These are phyloP conservation scores for Oegoconia quadripuncta DNA, from an alignment of 2,888 invertebrate species.

Conservation along the genomic window DNA sequence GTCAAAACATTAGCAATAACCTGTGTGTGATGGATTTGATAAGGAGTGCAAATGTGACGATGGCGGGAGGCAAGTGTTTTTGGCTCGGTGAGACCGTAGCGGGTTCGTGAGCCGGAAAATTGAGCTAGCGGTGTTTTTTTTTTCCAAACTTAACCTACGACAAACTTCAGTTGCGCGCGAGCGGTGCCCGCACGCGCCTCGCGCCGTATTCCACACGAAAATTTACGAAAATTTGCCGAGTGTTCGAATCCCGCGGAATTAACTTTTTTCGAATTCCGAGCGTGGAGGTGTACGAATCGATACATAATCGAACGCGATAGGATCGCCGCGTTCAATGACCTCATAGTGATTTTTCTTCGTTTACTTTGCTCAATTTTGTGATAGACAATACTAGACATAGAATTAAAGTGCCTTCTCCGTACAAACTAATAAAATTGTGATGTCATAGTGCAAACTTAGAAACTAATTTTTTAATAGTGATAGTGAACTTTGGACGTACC, in stretches of 20 bases:
- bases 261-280: conserved; percentile 29
- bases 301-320: conserved; percentile 47
- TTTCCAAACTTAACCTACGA: conserved; percentile 74
- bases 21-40: conserved; percentile 4
- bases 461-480: conserved; percentile 49
- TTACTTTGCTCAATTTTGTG: conserved; percentile 73
- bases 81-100: conserved; percentile 50
- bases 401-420: conserved; percentile 61
- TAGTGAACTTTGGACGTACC: conserved; percentile 44
- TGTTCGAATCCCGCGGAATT: conserved; percentile 51
- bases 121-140: conserved; percentile 65
- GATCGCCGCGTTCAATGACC: conserved; percentile 49
- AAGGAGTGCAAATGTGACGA: conserved; percentile 19
- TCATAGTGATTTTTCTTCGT: conserved; percentile 61
- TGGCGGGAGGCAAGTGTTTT: conserved; percentile 44
- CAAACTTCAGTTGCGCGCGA: conserved; percentile 76
- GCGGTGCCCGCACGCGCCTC: conserved; percentile 64
- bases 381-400: conserved; percentile 36
- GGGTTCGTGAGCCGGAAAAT: conserved; percentile 61
- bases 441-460: conserved; percentile 69
- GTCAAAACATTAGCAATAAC: conserved; percentile 66
- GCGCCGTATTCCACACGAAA: conserved; percentile 43
- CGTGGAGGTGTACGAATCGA: conserved; percentile 31
- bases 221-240: conserved; percentile 56
- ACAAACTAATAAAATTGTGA: conserved; percentile 65